These are phyloP conservation scores for Cataglyphis rosenhaueri DNA, from an alignment of 2,888 invertebrate genomes.

Conservation along the genomic window DNA sequence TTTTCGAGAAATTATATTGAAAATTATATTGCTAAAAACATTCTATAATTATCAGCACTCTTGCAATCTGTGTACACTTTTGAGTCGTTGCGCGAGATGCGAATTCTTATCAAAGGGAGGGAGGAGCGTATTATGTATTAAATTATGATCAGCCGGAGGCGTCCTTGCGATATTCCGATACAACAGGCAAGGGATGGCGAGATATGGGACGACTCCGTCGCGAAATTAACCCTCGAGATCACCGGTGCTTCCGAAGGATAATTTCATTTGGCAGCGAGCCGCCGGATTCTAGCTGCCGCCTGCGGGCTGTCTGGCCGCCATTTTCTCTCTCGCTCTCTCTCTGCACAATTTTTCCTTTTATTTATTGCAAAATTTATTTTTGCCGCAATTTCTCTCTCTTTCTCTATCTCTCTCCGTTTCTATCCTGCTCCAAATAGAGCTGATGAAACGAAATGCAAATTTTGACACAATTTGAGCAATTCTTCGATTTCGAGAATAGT, in stretches of 20 bases:
- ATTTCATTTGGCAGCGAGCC: slow-evolving; percentile 81
- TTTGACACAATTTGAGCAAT: slow-evolving; percentile 11
- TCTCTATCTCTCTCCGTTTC: background rate
- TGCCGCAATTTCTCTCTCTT: background rate
- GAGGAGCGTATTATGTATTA: slow-evolving; percentile 83
- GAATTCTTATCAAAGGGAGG: slow-evolving; percentile 74
- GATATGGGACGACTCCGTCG: slow-evolving; percentile 70
- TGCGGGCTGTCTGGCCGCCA: slow-evolving; percentile 64
- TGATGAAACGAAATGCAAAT: background rate
- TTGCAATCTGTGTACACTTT: background rate
- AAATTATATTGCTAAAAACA: background rate
- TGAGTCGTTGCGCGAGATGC: slow-evolving; percentile 15
- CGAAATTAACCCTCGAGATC: slow-evolving; percentile 79
- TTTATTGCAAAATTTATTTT: slow-evolving; percentile 17
- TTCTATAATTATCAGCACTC: slow-evolving; percentile 20
- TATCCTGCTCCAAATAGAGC: background rate
- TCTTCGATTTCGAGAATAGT: background rate
- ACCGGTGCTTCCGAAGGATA: slow-evolving; percentile 78
- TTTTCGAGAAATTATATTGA: background rate
- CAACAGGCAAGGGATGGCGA: slow-evolving; percentile 71
- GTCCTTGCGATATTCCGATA: slow-evolving; percentile 75
- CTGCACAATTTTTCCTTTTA: background rate
- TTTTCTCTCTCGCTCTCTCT: slow-evolving; percentile 44
- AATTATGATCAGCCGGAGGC: slow-evolving; percentile 82
- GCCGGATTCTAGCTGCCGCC: slow-evolving; percentile 55